Percentiles rank a stretch among this genome's conserved stretches.
Conservation (phyloP, 2,113 vertebrate genomes). For the Lepus americanus region DNA sequence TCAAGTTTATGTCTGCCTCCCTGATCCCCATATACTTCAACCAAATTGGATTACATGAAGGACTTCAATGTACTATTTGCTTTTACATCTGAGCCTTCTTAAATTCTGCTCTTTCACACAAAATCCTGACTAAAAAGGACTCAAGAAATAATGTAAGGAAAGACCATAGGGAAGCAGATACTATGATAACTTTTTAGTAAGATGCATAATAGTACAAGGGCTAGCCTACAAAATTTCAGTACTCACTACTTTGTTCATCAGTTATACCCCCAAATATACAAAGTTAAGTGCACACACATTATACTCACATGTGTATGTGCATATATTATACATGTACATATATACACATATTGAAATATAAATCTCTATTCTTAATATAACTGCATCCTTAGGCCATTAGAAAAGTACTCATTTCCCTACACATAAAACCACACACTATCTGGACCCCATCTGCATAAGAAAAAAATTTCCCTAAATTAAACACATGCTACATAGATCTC, state of each 20-base stretch:
- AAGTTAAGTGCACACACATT: neutral
- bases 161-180: neutral
- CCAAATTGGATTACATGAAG: constrained; percentile 18
- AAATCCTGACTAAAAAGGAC: constrained; percentile 19
- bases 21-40: neutral
- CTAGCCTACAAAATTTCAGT: neutral
- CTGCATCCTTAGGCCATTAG: too few relatives aligned
- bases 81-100: neutral
- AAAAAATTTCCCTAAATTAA: constrained; percentile 30
- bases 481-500: neutral
- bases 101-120: neutral
- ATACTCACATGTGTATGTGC: neutral
- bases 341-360: neutral
- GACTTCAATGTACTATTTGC: neutral
- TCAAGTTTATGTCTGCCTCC: neutral
- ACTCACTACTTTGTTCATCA: neutral
- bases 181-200: neutral
- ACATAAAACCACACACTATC: neutral
- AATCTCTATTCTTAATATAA: too few relatives aligned
- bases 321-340: neutral
- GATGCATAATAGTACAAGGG: neutral
- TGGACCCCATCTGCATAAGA: neutral
- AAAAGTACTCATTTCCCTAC: neutral
- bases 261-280: neutral
- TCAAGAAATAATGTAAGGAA: constrained; percentile 20